Percentiles rank a stretch among this genome's conserved stretches.
These are phyloP conservation scores for Ectemnius cavifrons DNA, from an alignment of 2,888 invertebrate genomes.

Conservation along the genomic window DNA sequence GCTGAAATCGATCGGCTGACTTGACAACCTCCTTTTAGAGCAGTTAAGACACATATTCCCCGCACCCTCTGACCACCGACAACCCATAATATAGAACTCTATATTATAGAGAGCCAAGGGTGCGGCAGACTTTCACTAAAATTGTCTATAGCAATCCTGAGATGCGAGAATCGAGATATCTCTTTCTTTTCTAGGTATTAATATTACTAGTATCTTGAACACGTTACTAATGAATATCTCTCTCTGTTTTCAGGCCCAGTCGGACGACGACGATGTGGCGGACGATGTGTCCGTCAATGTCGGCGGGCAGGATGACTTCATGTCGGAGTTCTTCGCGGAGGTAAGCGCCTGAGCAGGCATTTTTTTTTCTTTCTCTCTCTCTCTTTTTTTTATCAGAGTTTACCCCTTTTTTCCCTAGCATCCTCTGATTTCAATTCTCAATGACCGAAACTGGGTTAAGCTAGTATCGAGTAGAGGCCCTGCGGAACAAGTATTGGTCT, in stretches of 20 bases:
- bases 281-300: slow-evolving; percentile 98
- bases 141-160: no score
- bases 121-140: no score
- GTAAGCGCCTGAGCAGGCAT: slow-evolving; percentile 79
- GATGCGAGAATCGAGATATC: no score
- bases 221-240: no score
- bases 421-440: background rate
- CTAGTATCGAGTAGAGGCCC: slow-evolving; percentile 38
- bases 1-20: slow-evolving; percentile 7
- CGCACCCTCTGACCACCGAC: background rate
- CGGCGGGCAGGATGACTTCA: slow-evolving; percentile 95
- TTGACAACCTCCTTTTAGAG: background rate
- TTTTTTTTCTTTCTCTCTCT: slow-evolving; percentile 5
- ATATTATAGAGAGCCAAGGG: background rate
- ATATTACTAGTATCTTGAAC: no score
- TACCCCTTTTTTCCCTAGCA: background rate
- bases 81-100: background rate
- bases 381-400: slow-evolving; percentile 3
- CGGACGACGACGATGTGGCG: slow-evolving; percentile 97
- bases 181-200: no score
- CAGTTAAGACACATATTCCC: no score
- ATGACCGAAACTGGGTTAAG: slow-evolving; percentile 58
- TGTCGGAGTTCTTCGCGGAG: slow-evolving; percentile 99
- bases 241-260: slow-evolving; percentile 89
- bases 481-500: slow-evolving; percentile 33